A percentile compares a stretch with the other conserved stretches of the same genome.
phyloP scores from a whole-genome alignment of 2,113 vertebrate genomes.

The Spilogale gracilis region DNA sequence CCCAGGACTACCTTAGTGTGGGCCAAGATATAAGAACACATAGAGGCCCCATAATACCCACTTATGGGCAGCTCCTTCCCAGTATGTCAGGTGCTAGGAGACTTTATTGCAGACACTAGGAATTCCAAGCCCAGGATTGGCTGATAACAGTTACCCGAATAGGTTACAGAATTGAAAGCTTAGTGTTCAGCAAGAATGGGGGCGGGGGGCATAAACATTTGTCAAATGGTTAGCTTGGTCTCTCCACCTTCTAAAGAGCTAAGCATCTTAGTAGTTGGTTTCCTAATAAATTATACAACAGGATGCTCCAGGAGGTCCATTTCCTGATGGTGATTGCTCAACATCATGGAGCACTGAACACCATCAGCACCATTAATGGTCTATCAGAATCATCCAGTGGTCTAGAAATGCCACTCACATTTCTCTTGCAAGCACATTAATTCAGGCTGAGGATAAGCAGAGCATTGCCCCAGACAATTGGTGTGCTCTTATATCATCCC shows the following conservation, averaged over 20 bases:
- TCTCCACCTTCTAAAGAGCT: slow-evolving; percentile 16
- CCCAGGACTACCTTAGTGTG: not conserved
- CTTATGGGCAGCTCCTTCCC: not conserved
- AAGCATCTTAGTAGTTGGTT: slow-evolving; percentile 24
- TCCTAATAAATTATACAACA: slow-evolving; percentile 60
- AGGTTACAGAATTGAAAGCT: not conserved
- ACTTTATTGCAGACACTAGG: slow-evolving; percentile 11
- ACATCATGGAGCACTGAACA: not conserved
- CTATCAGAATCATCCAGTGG: not conserved
- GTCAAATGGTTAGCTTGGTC: not conserved
- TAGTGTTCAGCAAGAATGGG: not conserved
- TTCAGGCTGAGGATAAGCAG: not conserved
- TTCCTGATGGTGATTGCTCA: slow-evolving; percentile 9
- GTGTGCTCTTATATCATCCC: not conserved
- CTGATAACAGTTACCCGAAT: not conserved
- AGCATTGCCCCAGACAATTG: not conserved
- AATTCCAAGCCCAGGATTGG: not conserved
- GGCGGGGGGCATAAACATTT: not conserved
- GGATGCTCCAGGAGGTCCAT: not conserved
- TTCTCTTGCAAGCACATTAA: not conserved
- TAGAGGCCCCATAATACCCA: not conserved
- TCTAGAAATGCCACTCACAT: not conserved
- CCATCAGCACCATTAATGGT: not conserved
- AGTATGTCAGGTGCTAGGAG: not conserved
- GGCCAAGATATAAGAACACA: not conserved